Percentiles rank a stretch among this genome's conserved stretches.
These are phyloP conservation scores for Elymnias hypermnestra DNA, from an alignment of 1,140 invertebrate species.

Conservation along the genomic window DNA sequence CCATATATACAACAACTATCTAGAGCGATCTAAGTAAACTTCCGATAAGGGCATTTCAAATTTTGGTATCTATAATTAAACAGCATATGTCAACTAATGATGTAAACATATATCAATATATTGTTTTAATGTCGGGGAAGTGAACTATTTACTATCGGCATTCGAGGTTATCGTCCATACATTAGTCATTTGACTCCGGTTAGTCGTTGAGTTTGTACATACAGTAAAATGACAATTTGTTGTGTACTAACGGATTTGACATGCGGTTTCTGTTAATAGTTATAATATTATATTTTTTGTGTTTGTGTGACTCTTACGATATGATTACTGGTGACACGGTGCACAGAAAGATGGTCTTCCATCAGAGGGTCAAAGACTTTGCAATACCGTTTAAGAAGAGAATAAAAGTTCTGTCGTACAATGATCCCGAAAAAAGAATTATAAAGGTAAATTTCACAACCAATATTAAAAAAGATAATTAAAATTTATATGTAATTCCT, in stretches of 20 bases:
- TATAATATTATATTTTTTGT: constrained; percentile 36
- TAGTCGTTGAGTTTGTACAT: constrained; percentile 26
- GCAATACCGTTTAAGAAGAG: constrained; percentile 70
- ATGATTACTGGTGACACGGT: constrained; percentile 67
- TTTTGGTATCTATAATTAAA: constrained; percentile 5
- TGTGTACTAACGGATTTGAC: constrained; percentile 31
- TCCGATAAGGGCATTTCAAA: background rate
- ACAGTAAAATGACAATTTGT: constrained; percentile 29
- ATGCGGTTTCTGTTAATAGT: constrained; percentile 50
- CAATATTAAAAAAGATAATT: too few species aligned
- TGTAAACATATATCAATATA: constrained; percentile 9
- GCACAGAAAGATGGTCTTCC: constrained; percentile 69
- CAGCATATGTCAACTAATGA: background rate
- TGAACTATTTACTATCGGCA: constrained; percentile 16
- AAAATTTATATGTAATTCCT: too few species aligned
- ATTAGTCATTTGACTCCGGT: constrained; percentile 37
- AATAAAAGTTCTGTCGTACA: constrained; percentile 52
- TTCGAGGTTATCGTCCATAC: constrained; percentile 42
- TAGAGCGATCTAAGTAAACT: background rate
- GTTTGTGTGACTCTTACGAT: constrained; percentile 42
- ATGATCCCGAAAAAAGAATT: constrained; percentile 59
- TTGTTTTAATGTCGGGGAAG: constrained; percentile 16
- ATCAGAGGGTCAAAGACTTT: constrained; percentile 65
- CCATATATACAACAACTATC: background rate
- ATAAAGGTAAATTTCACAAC: constrained; percentile 55